Conservation (phyloP, 2,113 vertebrate species). For the Eolophus roseicapilla region DNA sequence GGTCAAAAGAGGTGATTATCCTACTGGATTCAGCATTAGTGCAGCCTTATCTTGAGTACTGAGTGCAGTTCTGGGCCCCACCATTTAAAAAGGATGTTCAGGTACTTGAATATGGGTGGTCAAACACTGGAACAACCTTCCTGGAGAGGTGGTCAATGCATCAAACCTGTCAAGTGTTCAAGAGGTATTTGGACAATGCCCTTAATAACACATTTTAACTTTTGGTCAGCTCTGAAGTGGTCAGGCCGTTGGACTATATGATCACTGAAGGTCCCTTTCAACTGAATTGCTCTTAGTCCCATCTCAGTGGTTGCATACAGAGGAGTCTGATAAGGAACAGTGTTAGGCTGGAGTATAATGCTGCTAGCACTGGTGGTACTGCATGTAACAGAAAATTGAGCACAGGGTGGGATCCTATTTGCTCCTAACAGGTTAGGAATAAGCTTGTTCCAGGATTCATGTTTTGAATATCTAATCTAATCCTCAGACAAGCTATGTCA, state of each 20-base stretch:
- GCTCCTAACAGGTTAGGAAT: not conserved
- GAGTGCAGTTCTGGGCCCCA: not conserved
- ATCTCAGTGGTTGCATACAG: rapidly evolving
- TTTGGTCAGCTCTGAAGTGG: not conserved
- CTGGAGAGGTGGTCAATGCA: not conserved
- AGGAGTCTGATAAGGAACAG: not conserved
- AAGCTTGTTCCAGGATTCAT: not conserved
- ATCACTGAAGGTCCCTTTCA: not conserved
- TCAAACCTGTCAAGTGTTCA: not conserved
- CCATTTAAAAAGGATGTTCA: not conserved
- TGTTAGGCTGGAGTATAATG: not conserved
- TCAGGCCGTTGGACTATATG: not conserved
- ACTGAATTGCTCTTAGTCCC: not conserved
- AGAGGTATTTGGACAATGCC: not conserved
- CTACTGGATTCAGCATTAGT: not conserved
- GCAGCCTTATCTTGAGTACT: not conserved
- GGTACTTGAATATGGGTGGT: not conserved
- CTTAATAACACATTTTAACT: not conserved
- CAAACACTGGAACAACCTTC: not conserved
- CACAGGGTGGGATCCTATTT: not conserved
- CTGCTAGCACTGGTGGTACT: not conserved
- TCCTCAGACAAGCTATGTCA: not conserved
- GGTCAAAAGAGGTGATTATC: rapidly evolving
- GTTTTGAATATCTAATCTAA: not conserved
- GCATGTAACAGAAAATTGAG: not conserved